phyloP scores from a whole-genome alignment of 53 echinoderm and acorn worm genomes.

The Paelopatides confundens region DNA sequence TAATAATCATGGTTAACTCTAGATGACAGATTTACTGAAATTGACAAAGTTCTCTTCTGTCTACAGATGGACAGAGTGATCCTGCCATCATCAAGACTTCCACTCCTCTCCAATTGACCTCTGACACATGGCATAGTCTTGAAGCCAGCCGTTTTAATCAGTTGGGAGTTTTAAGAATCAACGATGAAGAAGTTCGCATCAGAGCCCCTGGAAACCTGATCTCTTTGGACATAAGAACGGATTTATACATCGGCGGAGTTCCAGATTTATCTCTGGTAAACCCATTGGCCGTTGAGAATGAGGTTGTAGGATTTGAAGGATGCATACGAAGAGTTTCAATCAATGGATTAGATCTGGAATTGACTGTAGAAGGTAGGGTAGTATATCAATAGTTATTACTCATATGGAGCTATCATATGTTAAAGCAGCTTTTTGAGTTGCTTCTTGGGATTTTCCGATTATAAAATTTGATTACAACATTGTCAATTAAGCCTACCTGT shows the following conservation, averaged over 20 bases:
- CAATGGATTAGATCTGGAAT: constrained; percentile 58
- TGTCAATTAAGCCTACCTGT: too few species aligned
- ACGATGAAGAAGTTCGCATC: constrained; percentile 50
- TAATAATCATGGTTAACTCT: too few species aligned
- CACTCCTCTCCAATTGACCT: constrained; percentile 39
- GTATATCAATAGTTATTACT: too few species aligned
- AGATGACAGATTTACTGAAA: too few species aligned
- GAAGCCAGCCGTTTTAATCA: constrained; percentile 70
- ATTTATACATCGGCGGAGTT: constrained; percentile 68
- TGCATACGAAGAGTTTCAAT: constrained; percentile 69
- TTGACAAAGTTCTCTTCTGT: background rate
- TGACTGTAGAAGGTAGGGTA: constrained; percentile 47
- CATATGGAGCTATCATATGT: too few species aligned
- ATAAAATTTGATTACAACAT: too few species aligned
- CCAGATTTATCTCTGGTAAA: constrained; percentile 60
- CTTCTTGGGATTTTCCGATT: too few species aligned
- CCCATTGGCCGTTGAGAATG: constrained; percentile 70
- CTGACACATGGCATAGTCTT: constrained; percentile 68
- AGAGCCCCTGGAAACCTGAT: constrained; percentile 66
- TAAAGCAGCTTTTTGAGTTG: too few species aligned
- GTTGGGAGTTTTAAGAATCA: constrained; percentile 58
- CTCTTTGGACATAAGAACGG: constrained; percentile 69
- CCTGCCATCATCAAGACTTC: constrained; percentile 65
- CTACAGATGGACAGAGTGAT: constrained; percentile 68
- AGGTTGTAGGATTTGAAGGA: constrained; percentile 61